Conservation (phyloP, 2,888 invertebrate species). For the Ichneumon xanthorius region DNA sequence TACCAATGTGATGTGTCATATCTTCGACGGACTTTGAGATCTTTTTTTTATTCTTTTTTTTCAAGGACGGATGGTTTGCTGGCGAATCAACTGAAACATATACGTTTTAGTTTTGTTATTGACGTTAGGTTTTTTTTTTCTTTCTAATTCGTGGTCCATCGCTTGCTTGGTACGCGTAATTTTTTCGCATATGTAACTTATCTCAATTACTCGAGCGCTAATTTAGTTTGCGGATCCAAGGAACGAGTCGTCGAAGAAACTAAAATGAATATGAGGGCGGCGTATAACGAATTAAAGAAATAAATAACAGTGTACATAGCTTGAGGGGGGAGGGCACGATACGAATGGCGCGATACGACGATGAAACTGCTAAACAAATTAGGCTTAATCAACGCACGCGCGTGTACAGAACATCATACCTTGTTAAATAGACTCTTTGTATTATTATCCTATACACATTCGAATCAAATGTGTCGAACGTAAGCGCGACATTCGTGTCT, state of each 20-base stretch:
- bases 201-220: background rate
- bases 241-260: background rate
- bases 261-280: background rate
- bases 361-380: slow-evolving; percentile 42
- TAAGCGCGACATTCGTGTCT: slow-evolving; percentile 44
- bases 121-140: background rate
- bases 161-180: slow-evolving; percentile 1
- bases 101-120: slow-evolving; percentile 16
- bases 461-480: slow-evolving; percentile 23
- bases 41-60: background rate
- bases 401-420: slow-evolving; percentile 61
- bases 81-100: slow-evolving; percentile 23
- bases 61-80: slow-evolving; percentile 15
- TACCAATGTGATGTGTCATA: slow-evolving; percentile 11
- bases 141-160: background rate
- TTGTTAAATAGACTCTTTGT: slow-evolving; percentile 60
- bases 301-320: slow-evolving; percentile 40
- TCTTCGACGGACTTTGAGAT: slow-evolving; percentile 18
- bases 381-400: slow-evolving; percentile 45
- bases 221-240: slow-evolving; percentile 1
- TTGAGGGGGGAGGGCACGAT: background rate
- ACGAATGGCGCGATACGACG: slow-evolving; percentile 22
- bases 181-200: slow-evolving; percentile 10
- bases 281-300: slow-evolving; percentile 14
- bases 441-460: slow-evolving; percentile 12